phyloP scores from a whole-genome alignment of 1,140 invertebrate species.

The Geopemphigus sp. region DNA sequence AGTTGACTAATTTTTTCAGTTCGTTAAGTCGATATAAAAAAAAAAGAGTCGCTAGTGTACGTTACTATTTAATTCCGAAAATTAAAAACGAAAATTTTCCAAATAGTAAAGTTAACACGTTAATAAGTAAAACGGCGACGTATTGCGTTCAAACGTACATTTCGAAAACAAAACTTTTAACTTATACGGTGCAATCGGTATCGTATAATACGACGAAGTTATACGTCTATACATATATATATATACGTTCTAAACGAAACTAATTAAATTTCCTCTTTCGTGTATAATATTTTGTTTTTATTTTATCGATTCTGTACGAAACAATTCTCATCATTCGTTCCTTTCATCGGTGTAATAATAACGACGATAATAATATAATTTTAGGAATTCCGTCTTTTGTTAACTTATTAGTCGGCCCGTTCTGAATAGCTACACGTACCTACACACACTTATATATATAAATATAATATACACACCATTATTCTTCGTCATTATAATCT shows the following conservation, averaged over 20 bases:
- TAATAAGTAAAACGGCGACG: too few species aligned
- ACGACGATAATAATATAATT: not conserved
- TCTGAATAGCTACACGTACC: not conserved
- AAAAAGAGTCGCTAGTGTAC: too few species aligned
- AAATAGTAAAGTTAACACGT: too few species aligned
- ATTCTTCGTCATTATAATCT: not conserved
- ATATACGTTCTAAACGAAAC: not conserved
- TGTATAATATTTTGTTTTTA: not conserved
- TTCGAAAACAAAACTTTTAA: too few species aligned
- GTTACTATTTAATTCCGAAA: too few species aligned
- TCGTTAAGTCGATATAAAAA: too few species aligned
- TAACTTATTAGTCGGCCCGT: conserved; percentile 14
- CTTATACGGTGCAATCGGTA: not conserved
- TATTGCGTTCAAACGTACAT: too few species aligned
- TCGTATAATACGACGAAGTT: not conserved
- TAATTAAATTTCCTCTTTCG: conserved; percentile 24
- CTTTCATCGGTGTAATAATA: not conserved
- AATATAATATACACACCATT: not conserved
- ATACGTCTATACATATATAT: too few species aligned
- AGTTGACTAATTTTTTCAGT: too few species aligned
- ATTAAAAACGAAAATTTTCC: too few species aligned
- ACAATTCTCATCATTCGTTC: not conserved
- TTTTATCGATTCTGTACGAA: not conserved
- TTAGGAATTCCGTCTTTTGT: conserved; percentile 25
- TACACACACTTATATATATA: not conserved